Base-by-base conservation (phyloP, 2,888 invertebrate species). In the Lithophane socia region DNA sequence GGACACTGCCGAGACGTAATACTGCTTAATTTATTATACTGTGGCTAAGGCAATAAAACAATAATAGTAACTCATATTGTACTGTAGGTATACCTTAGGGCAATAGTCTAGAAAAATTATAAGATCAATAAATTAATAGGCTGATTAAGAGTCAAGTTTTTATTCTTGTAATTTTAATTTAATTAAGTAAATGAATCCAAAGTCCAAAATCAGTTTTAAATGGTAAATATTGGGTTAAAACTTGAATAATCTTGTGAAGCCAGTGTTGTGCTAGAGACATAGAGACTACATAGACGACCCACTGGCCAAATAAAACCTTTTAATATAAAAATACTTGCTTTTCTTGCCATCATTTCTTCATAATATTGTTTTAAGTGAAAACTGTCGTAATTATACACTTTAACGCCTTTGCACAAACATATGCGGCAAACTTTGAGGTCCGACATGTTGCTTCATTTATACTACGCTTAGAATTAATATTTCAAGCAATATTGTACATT, bases 381-480 rank as follows among this genome's bases (percentile, higher is more conserved):
- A 81, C 86, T 90, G 86, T 93, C 88, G 67, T 89, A 91, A 72
- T 90, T 90, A 80, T 92, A 95, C 73, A 93, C 82, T 91, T 93
- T 95, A 9, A 91, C 89, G 66, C 92, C 92, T 13, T 92, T 93
- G 63, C 90, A 86, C 67, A 95, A 86, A 80, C 95, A 95, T 84
- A 94, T 93, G 56, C 95, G 90, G 76, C 95, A 95, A 82, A 95
- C 90, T 87, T 93, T 94, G 10, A 93, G 79, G 42, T 92, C 89
- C 49, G 90, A 79, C 93, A 93, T 93, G 74, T 79, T 86, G 12
- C 1, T 67, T 8, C 1, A 65, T n/a, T 37, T 29, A 18, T 47
- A 42, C 10, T 64, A 64, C 9, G 2, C 16, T 54, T 47, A 4
- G 0, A 24, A 60, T 37, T 37, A 68, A 21, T 18, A 67, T 49